Base-by-base conservation (phyloP, 2,888 invertebrate genomes). In the Melinaea menophilus region DNA sequence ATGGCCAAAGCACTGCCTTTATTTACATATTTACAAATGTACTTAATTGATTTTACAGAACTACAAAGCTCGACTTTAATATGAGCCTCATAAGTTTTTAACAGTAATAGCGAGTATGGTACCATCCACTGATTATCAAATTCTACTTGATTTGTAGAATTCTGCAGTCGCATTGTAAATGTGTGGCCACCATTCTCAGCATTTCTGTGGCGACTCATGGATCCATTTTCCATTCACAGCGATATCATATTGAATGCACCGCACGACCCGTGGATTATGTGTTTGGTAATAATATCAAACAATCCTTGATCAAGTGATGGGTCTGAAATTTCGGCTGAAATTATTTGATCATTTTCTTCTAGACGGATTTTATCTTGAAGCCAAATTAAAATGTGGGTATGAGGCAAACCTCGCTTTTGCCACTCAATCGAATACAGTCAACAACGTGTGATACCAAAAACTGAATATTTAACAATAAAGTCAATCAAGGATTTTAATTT, bases 81-180 rank as follows among this genome's bases (percentile, higher is more conserved):
- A 46, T 11, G 7, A 46, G 46, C 46, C 46, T 46, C 46, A 22
- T 22, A 22, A 46, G 46, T 46, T 46, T 46, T 46, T 65, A 45
- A 58, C 54, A 62, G 62, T 56, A 63, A 41, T 56, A 56, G 63
- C 56, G 63, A 63, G 56, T 63, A 63, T 63, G 63, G 63, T 59
- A 63, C 63, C 59, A 63, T 48, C 63, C 56, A 63, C 56, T 59
- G 56, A 63, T 63, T 63, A 71, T 71, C 72, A 64, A 22, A 47
- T 22, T 66, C 66, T 48, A 64, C 58, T 60, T 62, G 51, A 58
- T 60, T 55, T 60, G 56, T 55, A 63, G 35, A 22, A 22, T 64
- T 64, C 56, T 63, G 57, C 62, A 64, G 65, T 58, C 58, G 64
- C 58, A 51, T 60, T 62, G 65, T 62, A 57, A 65, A 62, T 65